Evolutionary conservation across 2,888 invertebrate genomes (phyloP).

Genomic region (Sipha maydis): DNA sequence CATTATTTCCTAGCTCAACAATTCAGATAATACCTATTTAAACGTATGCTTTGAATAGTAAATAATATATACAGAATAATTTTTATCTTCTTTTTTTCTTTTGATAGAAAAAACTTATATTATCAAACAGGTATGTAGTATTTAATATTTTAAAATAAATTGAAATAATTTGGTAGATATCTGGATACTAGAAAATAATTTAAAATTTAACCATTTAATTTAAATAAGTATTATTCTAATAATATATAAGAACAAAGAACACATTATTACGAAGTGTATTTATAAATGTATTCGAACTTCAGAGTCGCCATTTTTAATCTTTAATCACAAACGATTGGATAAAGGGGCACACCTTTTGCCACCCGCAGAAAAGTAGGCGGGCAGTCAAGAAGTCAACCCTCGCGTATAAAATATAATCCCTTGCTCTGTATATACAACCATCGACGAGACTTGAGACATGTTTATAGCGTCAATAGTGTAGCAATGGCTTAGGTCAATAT

Average conservation of each 20-base stretch:
- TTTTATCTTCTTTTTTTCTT: too few species aligned
- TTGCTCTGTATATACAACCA: neutral
- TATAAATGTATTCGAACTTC: conserved; percentile 35
- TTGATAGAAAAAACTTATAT: too few species aligned
- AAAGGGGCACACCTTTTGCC: conserved; percentile 57
- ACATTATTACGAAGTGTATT: neutral
- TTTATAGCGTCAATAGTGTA: neutral
- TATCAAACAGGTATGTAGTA: too few species aligned
- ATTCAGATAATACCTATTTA: too few species aligned
- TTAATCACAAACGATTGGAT: conserved; percentile 58
- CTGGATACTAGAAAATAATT: too few species aligned
- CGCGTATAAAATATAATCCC: conserved; percentile 63
- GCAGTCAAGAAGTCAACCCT: conserved; percentile 64
- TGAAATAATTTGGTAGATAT: too few species aligned
- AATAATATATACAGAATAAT: too few species aligned
- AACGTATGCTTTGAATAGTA: too few species aligned
- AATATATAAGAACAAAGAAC: neutral
- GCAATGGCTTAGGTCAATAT: neutral
- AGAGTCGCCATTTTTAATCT: conserved; percentile 55
- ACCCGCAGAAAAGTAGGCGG: conserved; percentile 62
- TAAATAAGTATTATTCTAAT: too few species aligned
- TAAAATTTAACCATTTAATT: too few species aligned
- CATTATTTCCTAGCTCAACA: too few species aligned
- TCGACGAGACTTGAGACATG: neutral
- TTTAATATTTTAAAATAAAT: too few species aligned